phyloP scores from a whole-genome alignment of 2,797 vertebrate genomes.

The Caiman crocodilus region DNA sequence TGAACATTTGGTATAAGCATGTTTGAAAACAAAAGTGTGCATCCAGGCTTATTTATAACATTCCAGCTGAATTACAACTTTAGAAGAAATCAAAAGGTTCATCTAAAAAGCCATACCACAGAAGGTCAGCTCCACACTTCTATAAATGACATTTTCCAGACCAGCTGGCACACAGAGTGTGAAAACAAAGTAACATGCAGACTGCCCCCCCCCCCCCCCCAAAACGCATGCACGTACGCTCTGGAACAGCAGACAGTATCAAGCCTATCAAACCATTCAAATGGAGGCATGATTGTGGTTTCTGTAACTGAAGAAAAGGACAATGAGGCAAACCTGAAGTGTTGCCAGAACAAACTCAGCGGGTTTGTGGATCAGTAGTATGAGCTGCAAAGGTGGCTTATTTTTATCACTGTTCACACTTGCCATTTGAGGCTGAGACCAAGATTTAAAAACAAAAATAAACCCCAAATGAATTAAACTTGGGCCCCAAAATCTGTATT shows the following conservation, averaged over 20 bases:
- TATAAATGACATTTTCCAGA: not conserved
- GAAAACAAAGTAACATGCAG: not conserved
- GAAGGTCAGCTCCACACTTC: constrained; percentile 11
- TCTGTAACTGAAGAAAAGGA: not conserved
- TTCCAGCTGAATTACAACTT: constrained; percentile 14
- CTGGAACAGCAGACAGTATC: not conserved
- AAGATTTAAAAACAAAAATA: constrained; percentile 47
- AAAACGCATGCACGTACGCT: not conserved
- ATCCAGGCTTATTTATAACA: not conserved
- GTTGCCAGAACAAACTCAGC: constrained; percentile 63
- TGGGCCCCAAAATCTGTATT: not conserved
- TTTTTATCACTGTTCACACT: not conserved
- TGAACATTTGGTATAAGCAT: not conserved
- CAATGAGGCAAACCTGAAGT: constrained; percentile 11
- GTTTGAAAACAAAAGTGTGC: not conserved
- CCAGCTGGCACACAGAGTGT: constrained; percentile 27
- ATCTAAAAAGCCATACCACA: constrained; percentile 31
- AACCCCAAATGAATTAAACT: constrained; percentile 39
- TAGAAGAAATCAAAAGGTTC: constrained; percentile 47
- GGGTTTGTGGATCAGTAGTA: constrained; percentile 37
- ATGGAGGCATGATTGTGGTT: not conserved
- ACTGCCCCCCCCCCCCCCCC: too few species aligned
- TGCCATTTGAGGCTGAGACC: constrained; percentile 38
- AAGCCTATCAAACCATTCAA: not conserved
- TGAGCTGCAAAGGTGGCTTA: constrained; percentile 21